Conservation (phyloP, 2,888 invertebrate species). For the Eupithecia inturbata region DNA sequence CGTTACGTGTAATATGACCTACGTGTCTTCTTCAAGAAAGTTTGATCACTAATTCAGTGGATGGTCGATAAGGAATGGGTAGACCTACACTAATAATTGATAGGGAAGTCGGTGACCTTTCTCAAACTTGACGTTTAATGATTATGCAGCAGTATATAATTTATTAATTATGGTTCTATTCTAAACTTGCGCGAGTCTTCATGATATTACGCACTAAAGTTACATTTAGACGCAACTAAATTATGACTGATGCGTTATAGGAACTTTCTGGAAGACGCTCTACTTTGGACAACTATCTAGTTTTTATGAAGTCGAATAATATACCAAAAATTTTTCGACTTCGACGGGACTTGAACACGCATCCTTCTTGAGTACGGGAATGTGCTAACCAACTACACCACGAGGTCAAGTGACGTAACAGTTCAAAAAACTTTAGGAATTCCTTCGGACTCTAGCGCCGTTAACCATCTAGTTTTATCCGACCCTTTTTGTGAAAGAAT, state of each 20-base stretch:
- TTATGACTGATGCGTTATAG: not conserved
- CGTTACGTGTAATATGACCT: constrained; percentile 45
- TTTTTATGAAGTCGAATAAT: too few species aligned
- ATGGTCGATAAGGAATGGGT: constrained; percentile 51
- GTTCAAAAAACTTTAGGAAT: too few species aligned
- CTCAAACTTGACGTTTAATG: constrained; percentile 40
- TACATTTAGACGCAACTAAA: not conserved
- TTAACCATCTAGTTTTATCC: not conserved
- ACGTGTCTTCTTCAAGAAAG: constrained; percentile 47
- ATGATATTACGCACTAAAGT: not conserved
- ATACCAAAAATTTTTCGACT: too few species aligned
- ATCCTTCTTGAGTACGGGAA: too few species aligned
- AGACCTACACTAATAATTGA: constrained; percentile 35
- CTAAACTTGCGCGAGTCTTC: not conserved
- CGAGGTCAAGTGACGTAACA: too few species aligned
- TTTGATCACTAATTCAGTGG: constrained; percentile 61
- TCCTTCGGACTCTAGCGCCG: too few species aligned
- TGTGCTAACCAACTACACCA: too few species aligned
- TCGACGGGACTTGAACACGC: too few species aligned
- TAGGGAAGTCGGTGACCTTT: constrained; percentile 39
- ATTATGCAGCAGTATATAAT: constrained; percentile 21
- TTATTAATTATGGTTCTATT: constrained; percentile 19
- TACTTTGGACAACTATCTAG: not conserved
- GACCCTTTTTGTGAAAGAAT: not conserved
- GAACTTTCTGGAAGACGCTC: not conserved